Evolutionary conservation across 2,113 vertebrate genomes (phyloP), one percentile per base, ranked within the genome.

Genomic region (Madoqua kirkii): DNA sequence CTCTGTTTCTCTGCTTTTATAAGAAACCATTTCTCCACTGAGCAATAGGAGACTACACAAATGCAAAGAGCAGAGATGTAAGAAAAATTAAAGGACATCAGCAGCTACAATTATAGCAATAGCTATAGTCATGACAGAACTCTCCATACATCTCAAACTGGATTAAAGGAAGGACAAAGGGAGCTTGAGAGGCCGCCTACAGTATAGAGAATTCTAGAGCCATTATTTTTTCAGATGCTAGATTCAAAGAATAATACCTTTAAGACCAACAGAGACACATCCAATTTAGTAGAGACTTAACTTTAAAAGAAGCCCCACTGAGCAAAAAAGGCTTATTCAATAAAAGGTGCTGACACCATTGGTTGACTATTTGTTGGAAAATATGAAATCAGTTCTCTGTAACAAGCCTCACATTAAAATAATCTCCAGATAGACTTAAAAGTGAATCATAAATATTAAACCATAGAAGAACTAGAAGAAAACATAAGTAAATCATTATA

Each of bases 171-270:
- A 95, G 27, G 54, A 95, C 29, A 96, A 94, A 93, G 33, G 91
- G 54, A 95, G 12, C 6, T 87, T 31, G 86, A 91, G 55, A 94
- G 43, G 16, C 31, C 6, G 6, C 54, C 43, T n/a, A 59, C 19
- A 83, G 50, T 88, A 86, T 93, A 45, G 3, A 95, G 11, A 84
- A 23, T 89, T 93, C 76, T 84, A 91, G 40, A 91, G 17, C 50
- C 78, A 89, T 96, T 97, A 95, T 54, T 86, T 97, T 97, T 96
- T 86, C 43, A 97, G 55, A 86, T 48, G 13, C 48, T 94, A 79
- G 79, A 71, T 13, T 97, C 82, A 90, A 21, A 96, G 29, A 40
- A 60, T 9, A 92, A n/a, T 3, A 91, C 17, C n/a, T 94, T 23
- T 25, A 82, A 91, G 55, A 91, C 60, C 48, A 84, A 43, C n/a